These are phyloP conservation scores for Atherinosoma microstoma DNA, from an alignment of 2,797 vertebrate species.

Conservation along the genomic window DNA sequence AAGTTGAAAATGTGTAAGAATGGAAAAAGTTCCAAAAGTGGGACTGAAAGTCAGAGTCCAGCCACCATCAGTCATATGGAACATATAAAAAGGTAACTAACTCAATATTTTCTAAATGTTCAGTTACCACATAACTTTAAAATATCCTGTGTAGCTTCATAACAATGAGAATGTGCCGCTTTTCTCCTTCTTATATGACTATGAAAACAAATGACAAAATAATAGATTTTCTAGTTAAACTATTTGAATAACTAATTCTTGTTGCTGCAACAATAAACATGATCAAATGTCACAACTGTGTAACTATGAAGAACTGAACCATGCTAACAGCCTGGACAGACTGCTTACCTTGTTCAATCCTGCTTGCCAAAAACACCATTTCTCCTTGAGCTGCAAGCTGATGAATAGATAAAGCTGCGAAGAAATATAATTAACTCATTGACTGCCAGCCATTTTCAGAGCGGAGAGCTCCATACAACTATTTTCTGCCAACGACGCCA, in stretches of 20 bases:
- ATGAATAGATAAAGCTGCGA: constrained; percentile 93
- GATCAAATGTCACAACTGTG: not conserved
- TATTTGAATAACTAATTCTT: not conserved
- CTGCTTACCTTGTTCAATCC: constrained; percentile 94
- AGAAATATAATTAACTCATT: not conserved
- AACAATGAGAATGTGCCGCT: not conserved
- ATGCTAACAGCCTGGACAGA: not conserved
- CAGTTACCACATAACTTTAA: not conserved
- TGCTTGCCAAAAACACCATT: constrained; percentile 95
- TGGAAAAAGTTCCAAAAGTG: too few relatives aligned
- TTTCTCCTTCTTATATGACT: not conserved
- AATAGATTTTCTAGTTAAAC: not conserved
- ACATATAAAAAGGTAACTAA: not conserved
- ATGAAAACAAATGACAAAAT: not conserved
- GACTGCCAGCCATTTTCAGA: too few relatives aligned
- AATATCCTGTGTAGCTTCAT: not conserved
- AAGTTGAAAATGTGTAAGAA: too few relatives aligned
- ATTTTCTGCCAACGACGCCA: too few relatives aligned
- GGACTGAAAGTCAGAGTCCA: too few relatives aligned
- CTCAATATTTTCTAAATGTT: not conserved
- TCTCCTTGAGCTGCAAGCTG: constrained; percentile 98
- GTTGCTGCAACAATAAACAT: not conserved
- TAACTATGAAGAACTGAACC: not conserved
- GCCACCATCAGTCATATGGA: not conserved
- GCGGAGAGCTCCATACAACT: too few relatives aligned